A percentile compares a stretch with the other conserved stretches of the same genome.
phyloP scores from a whole-genome alignment of 1,140 invertebrate species.

The Drosophila guanche region DNA sequence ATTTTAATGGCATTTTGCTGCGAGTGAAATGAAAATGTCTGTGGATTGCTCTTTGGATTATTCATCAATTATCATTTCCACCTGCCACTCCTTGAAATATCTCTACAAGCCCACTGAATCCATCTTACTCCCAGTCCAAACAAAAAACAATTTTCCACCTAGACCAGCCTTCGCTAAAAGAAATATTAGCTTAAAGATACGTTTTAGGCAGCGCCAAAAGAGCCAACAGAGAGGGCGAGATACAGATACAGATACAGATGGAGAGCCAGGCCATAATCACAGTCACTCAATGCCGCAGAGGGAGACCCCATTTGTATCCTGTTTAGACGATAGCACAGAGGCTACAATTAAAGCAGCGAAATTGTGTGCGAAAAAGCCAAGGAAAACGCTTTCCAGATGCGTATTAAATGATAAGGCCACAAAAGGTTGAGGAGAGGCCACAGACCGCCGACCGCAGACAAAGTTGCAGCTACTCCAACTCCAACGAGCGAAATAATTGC shows the following conservation, averaged over 20 bases:
- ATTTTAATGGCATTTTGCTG: conserved; percentile 43
- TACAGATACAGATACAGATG: conserved; percentile 9
- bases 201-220: conserved; percentile 50
- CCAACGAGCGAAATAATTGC: conserved; percentile 53
- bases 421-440: conserved; percentile 49
- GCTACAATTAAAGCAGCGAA: conserved; percentile 62
- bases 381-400: conserved; percentile 60
- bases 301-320: conserved; percentile 60
- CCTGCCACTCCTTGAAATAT: conserved; percentile 5
- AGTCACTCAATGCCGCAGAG: conserved; percentile 54
- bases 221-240: conserved; percentile 3
- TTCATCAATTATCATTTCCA: not conserved
- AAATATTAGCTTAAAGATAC: conserved; percentile 69
- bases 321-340: conserved; percentile 62
- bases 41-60: not conserved
- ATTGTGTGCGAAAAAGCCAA: conserved; percentile 62
- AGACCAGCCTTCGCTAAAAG: conserved; percentile 49
- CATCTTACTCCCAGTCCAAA: conserved; percentile 18
- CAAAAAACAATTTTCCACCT: conserved; percentile 53
- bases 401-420: conserved; percentile 74
- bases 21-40: not conserved
- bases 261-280: conserved; percentile 56
- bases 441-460: conserved; percentile 41
- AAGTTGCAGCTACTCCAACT: conserved; percentile 32
- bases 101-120: conserved; percentile 22